Base-by-base conservation (phyloP, 1,140 invertebrate species). In the Ostrea denselamellosa region DNA sequence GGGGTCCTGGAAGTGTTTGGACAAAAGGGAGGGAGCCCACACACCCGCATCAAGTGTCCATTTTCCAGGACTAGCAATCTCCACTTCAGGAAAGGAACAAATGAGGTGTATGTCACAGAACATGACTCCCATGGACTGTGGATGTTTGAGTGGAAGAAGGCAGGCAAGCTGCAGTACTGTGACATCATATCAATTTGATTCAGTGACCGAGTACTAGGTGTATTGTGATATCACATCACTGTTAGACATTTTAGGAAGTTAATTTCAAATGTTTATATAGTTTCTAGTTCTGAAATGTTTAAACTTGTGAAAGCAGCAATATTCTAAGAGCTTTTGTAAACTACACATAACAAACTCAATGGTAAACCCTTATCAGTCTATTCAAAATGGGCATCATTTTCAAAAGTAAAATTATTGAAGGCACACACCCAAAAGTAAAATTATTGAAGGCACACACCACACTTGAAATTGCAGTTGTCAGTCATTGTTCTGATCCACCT, bases 131-230 rank as follows among this genome's bases (percentile, higher is more conserved):
- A 94, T 89, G 93, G 88, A 8, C 87, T 94, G 4, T 94, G 93
- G 93, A 92, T 91, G 71, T 94, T 94, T 91, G 87, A 92, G 12
- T 94, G 93, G 93, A 88, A 92, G 65, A 85, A 86, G 28, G 86
- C 88, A 25, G 93, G 93, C 12, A 92, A 91, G 85, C 88, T 87
- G 19, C 93, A 94, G 86, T 94, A 89, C 65, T 94, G 93, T 91
- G 93, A 94, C 68, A 34, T 7, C 28, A 28, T 77, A 34, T 77
- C 25, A 9, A 8, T 77, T 25, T 77, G 68, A 77, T 14, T 17
- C 56, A 62, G 56, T 19, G 17, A 3, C 17, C 5, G 17, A 2
- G 17, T 62, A n/a, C 3, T 62, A n/a, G 17, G n/a, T 62, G 17
- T 62, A 62, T 62, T 62, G 56, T 19, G 56, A 19, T n/a, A 19